Evolutionary conservation across 2,888 invertebrate species (phyloP).

Genomic region (Lapara coniferarum): DNA sequence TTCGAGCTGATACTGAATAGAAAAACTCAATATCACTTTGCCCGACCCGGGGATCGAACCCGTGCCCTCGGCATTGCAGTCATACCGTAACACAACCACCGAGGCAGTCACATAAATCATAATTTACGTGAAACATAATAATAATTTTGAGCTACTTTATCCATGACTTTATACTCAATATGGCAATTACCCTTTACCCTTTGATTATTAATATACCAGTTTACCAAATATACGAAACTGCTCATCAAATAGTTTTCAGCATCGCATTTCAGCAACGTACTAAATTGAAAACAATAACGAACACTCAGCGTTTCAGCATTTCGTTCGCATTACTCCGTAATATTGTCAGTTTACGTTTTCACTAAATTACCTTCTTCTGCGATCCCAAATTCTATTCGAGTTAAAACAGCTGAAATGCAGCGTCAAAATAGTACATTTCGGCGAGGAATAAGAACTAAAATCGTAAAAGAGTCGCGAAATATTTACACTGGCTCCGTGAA

Average conservation of each 20-base stretch:
- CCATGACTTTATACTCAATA: too few species aligned
- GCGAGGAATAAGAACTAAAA: conserved; percentile 1
- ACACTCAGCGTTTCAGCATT: conserved; percentile 7
- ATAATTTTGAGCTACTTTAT: too few species aligned
- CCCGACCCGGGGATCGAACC: too few species aligned
- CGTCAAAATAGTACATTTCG: not conserved
- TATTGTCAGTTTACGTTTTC: conserved; percentile 8
- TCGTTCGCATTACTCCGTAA: conserved; percentile 10
- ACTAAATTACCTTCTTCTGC: conserved; percentile 29
- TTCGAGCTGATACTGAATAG: too few species aligned
- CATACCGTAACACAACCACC: too few species aligned
- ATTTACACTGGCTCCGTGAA: conserved; percentile 26
- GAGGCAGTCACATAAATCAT: too few species aligned
- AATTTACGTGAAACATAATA: too few species aligned
- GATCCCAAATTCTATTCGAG: conserved; percentile 1
- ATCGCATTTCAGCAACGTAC: conserved; percentile 14
- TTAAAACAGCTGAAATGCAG: conserved; percentile 3
- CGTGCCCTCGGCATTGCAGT: too few species aligned
- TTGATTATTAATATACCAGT: too few species aligned
- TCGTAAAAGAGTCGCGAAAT: conserved; percentile 26
- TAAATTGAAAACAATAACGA: conserved; percentile 20
- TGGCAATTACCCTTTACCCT: too few species aligned
- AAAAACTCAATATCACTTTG: too few species aligned
- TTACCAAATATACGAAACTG: not conserved
- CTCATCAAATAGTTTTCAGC: conserved; percentile 1